Conservation (phyloP, 2,888 invertebrate genomes). For the Odontomyia ornata region DNA sequence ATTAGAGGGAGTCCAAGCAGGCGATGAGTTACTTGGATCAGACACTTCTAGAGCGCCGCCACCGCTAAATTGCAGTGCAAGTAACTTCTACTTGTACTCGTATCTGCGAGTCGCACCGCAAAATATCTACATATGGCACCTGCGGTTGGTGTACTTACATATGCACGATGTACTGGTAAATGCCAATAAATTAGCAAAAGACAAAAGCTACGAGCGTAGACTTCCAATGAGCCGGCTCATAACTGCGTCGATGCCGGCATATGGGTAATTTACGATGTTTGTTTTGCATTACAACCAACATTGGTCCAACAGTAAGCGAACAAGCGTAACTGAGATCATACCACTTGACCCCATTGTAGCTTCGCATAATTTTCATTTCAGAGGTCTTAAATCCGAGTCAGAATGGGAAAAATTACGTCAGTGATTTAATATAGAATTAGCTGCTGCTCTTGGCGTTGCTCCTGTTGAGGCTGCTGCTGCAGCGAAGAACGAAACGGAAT, state of each 20-base stretch:
- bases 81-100: conserved; percentile 5
- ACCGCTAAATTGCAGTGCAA: background rate
- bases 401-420: conserved; percentile 32
- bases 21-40: conserved; percentile 6
- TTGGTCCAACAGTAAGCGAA: background rate
- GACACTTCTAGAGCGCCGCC: conserved; percentile 10
- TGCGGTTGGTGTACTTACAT: conserved; percentile 9
- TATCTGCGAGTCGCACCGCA: conserved; percentile 9
- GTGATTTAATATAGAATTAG: conserved; percentile 25
- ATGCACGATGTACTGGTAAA: background rate
- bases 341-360: conserved; percentile 34
- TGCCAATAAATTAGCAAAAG: background rate
- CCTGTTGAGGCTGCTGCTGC: background rate
- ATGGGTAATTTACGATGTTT: conserved; percentile 25
- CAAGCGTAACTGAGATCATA: conserved; percentile 30
- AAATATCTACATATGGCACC: conserved; percentile 22
- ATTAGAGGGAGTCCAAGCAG: background rate
- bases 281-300: conserved; percentile 11
- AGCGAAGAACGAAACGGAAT: background rate
- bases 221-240: conserved; percentile 16
- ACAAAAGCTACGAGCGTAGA: background rate
- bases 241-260: background rate
- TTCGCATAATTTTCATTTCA: conserved; percentile 30
- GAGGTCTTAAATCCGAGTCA: background rate
- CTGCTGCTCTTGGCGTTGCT: background rate